Evolutionary conservation across 2,888 invertebrate genomes (phyloP), one percentile per base, ranked within the genome.

Genomic region (Amphimallon solstitiale): DNA sequence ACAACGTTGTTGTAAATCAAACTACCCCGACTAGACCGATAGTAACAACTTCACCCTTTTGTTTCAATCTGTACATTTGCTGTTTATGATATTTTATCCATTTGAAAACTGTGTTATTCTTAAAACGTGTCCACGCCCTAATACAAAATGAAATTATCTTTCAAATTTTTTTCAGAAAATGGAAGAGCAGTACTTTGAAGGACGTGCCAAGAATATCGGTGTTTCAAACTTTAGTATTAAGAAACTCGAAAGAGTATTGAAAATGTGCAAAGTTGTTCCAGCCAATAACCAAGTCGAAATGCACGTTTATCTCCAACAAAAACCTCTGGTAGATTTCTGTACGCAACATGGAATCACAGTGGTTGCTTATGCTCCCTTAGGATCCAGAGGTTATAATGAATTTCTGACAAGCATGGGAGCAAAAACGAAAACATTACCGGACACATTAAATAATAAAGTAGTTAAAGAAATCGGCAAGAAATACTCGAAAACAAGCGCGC

Each of bases 321-420:
- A 85, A 29, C 84, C 86, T 14, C 78, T 93, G 66, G 81, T 88
- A 0, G 84, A 87, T 0, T 87, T 86, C 67, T 90, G 91, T 73
- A 85, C 85, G 60, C 80, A 85, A 43, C 83, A 90, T 48, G 85
- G 86, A n/a, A 90, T 96, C 48, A 85, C 87, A 0, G 81, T 94
- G 0, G 92, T 91, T 0, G 93, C 93, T 0, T 94, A 93, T 78
- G 90, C 93, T 0, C 92, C 93, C 0, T 84, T 94, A 46, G 94
- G 93, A 2, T 89, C 91, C 0, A 88, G 88, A 72, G 91, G 89
- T 1, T 83, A 92, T 19, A 86, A 88, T 1, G 84, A 85, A 68
- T 77, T 87, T 70, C 64, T 85, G 38, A 79, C 72, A 78, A 82
- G 76, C 82, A 84, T 76, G 81, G 86, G 86, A 14, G 71, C 0